phyloP scores from a whole-genome alignment of 2,888 invertebrate genomes.

The Hermaeophaga mercurialis region DNA sequence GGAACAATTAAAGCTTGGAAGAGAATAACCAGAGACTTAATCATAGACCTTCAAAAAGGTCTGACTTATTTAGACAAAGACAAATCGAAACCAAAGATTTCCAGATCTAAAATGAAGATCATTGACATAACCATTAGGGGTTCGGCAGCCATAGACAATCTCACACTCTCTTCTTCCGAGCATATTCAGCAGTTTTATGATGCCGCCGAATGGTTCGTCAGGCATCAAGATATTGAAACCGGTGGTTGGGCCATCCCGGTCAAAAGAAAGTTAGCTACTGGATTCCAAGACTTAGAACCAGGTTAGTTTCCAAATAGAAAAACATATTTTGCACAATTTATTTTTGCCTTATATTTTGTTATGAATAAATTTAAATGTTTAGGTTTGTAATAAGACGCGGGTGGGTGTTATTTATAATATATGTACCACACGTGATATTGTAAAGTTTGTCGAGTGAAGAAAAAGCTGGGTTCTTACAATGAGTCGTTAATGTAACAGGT shows the following conservation, averaged over 20 bases:
- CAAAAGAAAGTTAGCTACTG: conserved; percentile 70
- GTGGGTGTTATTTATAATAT: too few relatives aligned
- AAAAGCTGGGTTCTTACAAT: too few relatives aligned
- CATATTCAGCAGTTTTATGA: conserved; percentile 91
- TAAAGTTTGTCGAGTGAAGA: too few relatives aligned
- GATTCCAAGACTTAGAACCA: conserved; percentile 77
- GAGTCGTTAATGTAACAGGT: too few relatives aligned
- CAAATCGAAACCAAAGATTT: conserved; percentile 71
- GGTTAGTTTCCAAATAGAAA: too few relatives aligned
- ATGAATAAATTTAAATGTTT: too few relatives aligned
- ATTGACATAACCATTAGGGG: conserved; percentile 58
- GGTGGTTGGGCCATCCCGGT: conserved; percentile 97
- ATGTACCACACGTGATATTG: too few relatives aligned
- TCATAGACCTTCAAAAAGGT: conserved; percentile 91
- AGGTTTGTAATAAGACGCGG: too few relatives aligned
- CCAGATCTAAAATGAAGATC: conserved; percentile 74
- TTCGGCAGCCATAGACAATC: conserved; percentile 70
- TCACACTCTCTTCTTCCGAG: conserved; percentile 79
- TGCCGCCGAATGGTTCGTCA: conserved; percentile 92
- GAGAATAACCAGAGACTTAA: conserved; percentile 82
- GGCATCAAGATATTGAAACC: conserved; percentile 78
- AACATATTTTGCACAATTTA: too few relatives aligned
- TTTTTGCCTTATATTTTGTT: too few relatives aligned
- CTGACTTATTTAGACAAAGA: conserved; percentile 71
- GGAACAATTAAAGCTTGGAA: conserved; percentile 73